Base-by-base conservation (phyloP, 2,113 vertebrate species). In the Forbesichthys agassizii region DNA sequence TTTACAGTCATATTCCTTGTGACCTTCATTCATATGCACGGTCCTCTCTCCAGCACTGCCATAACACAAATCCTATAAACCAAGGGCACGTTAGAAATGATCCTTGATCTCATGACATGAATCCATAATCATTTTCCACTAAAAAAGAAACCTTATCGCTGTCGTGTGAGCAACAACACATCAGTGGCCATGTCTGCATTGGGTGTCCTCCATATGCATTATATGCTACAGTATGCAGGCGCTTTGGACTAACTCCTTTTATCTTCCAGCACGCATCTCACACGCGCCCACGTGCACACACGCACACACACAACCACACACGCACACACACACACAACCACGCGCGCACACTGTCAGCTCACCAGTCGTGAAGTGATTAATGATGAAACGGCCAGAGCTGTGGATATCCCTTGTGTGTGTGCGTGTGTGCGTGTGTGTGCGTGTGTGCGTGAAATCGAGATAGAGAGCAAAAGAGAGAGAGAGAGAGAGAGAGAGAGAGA, bases 221-320 rank as follows among this genome's bases (percentile, higher is more conserved):
- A 85, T 85, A 77, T 84, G 84, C 79, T 82, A 27, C 27, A 27
- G 27, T 27, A 85, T 84, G 74, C 79, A 83, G 74, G 71, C 84
- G 79, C 20, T 77, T 76, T 78, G 78, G 74, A 87, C 78, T 83
- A 87, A 83, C 75, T 68, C 60, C 73, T 88, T 85, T 88, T 64
- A 84, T 86, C 82, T 79, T 51, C 33, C 48, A 53, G 55, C 49
- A 62, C 75, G 66, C 68, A 72, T 77, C 69, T 18, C 77, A 59
- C 53, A 69, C 48, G 7, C 36, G 0, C 36, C 6, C 36, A 42
- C 7, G n/a, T n/a, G 7, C 36, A 42, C 36, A 42, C 36, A 42
- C 5, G 20, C 20, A 42, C 36, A 42, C 36, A 7, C 36, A 42
- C 36, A 42, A 4, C 6, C 36, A 42, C 36, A 42, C 36, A 42